Conservation (phyloP, 1,140 invertebrate genomes). For the Lasioglossum albipes region DNA sequence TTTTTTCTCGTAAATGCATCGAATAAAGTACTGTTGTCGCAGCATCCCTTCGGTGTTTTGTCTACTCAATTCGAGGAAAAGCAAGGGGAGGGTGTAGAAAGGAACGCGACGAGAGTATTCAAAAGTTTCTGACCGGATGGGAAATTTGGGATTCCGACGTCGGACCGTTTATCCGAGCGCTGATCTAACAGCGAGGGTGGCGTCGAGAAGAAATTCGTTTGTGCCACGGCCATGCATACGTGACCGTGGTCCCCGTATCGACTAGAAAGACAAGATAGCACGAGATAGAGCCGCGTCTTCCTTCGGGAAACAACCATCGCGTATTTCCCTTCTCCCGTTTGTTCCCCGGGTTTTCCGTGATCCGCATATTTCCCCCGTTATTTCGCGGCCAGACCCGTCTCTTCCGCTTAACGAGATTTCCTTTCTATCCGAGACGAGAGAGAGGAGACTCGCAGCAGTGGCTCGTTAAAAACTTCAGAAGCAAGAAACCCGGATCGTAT, state of each 20-base stretch:
- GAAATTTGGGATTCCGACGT: slow-evolving; percentile 6
- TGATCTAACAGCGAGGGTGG: not conserved
- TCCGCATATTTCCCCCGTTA: slow-evolving; percentile 25
- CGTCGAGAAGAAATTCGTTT: slow-evolving; percentile 25
- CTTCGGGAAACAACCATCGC: not conserved
- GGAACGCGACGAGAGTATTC: not conserved
- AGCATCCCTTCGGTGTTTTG: no score
- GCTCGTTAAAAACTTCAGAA: not conserved
- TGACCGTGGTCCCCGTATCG: slow-evolving; percentile 15
- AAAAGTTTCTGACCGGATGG: not conserved
- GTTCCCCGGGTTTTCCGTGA: slow-evolving; percentile 23
- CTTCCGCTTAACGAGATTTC: not conserved
- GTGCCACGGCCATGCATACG: slow-evolving; percentile 17
- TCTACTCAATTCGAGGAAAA: no score
- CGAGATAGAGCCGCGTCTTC: not conserved
- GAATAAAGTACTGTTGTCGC: no score
- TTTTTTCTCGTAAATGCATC: no score
- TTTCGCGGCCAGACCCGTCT: not conserved
- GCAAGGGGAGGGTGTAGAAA: no score
- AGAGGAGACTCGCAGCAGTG: not conserved
- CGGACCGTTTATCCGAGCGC: not conserved
- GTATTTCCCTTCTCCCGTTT: not conserved
- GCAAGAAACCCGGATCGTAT: not conserved
- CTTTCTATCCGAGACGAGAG: not conserved
- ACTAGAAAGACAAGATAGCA: not conserved